These are phyloP conservation scores for Notarius quadriscutis DNA, from an alignment of 2,113 vertebrate species.

Conservation along the genomic window DNA sequence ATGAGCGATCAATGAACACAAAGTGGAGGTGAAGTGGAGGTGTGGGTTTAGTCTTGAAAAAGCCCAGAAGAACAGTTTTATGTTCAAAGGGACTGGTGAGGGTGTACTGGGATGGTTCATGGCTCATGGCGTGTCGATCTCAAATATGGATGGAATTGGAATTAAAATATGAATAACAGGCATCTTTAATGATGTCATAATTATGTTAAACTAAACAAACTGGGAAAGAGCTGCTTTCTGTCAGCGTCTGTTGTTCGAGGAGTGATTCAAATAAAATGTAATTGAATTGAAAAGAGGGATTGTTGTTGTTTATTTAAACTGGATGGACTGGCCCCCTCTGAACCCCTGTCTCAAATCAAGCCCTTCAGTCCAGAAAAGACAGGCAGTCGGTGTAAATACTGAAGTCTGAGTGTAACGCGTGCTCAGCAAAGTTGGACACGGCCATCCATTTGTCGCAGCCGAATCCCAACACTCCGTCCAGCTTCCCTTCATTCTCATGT, in stretches of 20 bases:
- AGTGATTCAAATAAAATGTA: neutral
- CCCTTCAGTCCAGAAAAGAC: neutral
- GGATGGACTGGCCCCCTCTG: neutral
- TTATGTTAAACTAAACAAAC: neutral
- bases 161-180: neutral
- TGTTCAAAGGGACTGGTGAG: neutral
- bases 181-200: slow-evolving; percentile 1
- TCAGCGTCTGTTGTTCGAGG: neutral
- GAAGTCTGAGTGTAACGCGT: neutral
- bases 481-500: neutral
- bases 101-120: neutral
- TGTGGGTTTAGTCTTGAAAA: neutral
- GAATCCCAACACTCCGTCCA: neutral
- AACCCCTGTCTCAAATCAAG: neutral
- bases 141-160: neutral
- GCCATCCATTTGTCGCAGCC: neutral
- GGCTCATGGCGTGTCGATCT: neutral
- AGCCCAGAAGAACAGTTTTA: neutral
- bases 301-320: neutral
- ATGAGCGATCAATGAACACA: neutral
- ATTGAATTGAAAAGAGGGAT: neutral
- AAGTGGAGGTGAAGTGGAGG: neutral
- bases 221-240: slow-evolving; percentile 1
- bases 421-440: neutral
- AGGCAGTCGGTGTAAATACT: neutral